Conservation (phyloP, 2,797 vertebrate genomes). For the Molothrus ater region DNA sequence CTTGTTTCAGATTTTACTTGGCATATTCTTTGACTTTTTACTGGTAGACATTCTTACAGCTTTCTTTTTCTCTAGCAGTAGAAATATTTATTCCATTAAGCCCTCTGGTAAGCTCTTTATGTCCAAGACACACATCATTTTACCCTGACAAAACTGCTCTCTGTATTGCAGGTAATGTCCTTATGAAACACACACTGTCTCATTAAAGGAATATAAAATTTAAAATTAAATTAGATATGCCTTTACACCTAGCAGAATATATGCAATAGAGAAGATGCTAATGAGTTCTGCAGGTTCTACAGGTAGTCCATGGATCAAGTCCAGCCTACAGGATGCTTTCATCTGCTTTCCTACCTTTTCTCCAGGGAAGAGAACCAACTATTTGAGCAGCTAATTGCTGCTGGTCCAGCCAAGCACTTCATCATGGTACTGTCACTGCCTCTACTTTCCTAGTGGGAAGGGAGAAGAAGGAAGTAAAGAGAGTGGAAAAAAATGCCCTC, state of each 20-base stretch:
- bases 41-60: not conserved
- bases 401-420: not conserved
- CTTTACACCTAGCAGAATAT: not conserved
- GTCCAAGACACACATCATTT: not conserved
- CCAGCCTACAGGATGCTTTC: not conserved
- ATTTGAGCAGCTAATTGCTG: constrained; percentile 14
- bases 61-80: not conserved
- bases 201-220: constrained; percentile 40
- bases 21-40: not conserved
- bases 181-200: not conserved
- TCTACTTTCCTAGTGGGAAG: not conserved
- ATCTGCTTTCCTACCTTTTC: not conserved
- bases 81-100: constrained; percentile 12
- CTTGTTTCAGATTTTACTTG: constrained; percentile 14
- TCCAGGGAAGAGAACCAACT: not conserved
- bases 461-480: not conserved
- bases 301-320: constrained; percentile 27
- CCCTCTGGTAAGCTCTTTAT: not conserved
- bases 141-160: not conserved
- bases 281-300: constrained; percentile 15
- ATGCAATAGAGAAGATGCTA: not conserved
- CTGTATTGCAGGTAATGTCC: not conserved
- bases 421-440: not conserved
- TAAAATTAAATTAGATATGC: constrained; percentile 26
- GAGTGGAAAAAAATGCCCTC: not conserved